Base-by-base conservation (phyloP, 2,888 invertebrate species). In the Dynastes hyllus region DNA sequence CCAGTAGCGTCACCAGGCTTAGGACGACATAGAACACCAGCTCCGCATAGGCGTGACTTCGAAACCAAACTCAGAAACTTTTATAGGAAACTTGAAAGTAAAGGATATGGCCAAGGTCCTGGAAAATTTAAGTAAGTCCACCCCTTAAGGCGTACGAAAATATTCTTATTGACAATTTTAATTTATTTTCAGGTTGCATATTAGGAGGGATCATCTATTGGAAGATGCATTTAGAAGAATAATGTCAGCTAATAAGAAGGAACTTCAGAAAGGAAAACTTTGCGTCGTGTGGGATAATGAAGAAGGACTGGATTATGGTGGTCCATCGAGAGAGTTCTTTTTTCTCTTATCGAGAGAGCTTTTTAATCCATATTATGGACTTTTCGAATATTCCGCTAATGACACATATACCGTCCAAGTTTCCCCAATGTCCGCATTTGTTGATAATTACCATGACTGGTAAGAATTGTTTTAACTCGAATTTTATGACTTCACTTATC, bases 321-420 rank as follows among this genome's bases (percentile, higher is more conserved):
- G 99, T 0, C 98, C 98, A 1, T 98, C 98, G 11, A 92, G 98
- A 40, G 99, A 99, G 90, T 98, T 99, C 90, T 99, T 99, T 93
- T 98, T 98, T 90, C 93, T 99, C 40, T 91, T 99, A n/a, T 98
- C 98, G 0, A 92, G 98, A 76, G 98, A 99, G 88, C 92, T 99
- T 9, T 99, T 99, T 90, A 98, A 99, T 91, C 99, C 99, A 0
- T 98, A 98, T 89, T 98, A 99, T 86, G 98, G 98, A 0, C 92
- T 98, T 80, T 99, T 99, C 89, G 98, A 99, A 90, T 99, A 99
- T 88, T 98, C 98, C 0, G 98, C 98, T 67, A 98, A 98, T 87
- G 98, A 99, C 87, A 98, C 98, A 0, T 98, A 98, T 88, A 98
- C 98, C 5, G 98, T 98, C 29, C 96, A 97, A 89, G 95, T 97